Base-by-base conservation (phyloP, 2,888 invertebrate genomes). In the Drosophila aldrichi region DNA sequence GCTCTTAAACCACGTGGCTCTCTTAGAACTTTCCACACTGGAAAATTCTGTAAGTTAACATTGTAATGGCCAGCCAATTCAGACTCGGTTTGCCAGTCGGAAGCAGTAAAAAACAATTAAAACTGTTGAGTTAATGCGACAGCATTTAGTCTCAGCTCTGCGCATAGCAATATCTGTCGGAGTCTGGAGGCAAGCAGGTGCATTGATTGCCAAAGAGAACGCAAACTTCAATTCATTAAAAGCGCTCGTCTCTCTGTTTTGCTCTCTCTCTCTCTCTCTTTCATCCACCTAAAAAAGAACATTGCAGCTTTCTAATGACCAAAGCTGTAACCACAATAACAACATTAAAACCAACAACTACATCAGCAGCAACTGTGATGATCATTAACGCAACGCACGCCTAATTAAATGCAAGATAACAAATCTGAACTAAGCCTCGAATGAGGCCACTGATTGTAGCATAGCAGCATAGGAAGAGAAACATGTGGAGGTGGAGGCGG, bases 251-350 rank as follows among this genome's bases (percentile, higher is more conserved):
- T 34, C 34, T 54, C 44, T 25, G 0, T 52, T 44, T 34, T 6
- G 62, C 51, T 38, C 51, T 34, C 38, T 54, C 48, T 25, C 0
- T 52, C 52, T 34, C 12, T 63, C 54, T 52, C 32, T 66, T 25
- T n/a, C 25, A 14, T 18, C 34, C 22, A 41, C 32, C 63, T 38
- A 34, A 55, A 57, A 67, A 56, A 66, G 67, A 73, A 79, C 63
- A 76, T 59, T 76, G 76, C 70, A 77, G 80, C 88, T 88, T 88
- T 85, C 85, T 88, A 88, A 88, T 85, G 72, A 71, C 80, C 75
- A 74, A 72, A 79, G 77, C 60, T 73, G 81, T 68, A 71, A 70
- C 57, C 55, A 72, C 69, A 59, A 48, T 18, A 46, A 43, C 44
- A 51, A 25, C 59, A 58, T 51, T 22, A 16, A 18, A 56, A 77